Evolutionary conservation across 2,888 invertebrate genomes (phyloP).

Genomic region (Trimorus sp.): DNA sequence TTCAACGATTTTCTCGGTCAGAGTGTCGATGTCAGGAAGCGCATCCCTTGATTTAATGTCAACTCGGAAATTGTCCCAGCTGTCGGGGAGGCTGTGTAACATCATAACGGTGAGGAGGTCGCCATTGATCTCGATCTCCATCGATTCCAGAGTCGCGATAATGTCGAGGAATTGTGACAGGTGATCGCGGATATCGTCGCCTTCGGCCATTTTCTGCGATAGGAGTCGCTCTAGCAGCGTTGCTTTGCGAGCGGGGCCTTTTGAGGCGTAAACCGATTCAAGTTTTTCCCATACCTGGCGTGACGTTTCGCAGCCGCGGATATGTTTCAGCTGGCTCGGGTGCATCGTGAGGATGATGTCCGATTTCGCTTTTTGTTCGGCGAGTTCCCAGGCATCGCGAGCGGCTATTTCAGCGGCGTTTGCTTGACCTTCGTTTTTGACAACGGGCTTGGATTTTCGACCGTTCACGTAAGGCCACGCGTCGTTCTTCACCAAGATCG

Average conservation of each 20-base stretch:
- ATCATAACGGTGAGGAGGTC: constrained; percentile 1
- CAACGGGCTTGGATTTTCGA: constrained; percentile 17
- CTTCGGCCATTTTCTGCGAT: constrained; percentile 20
- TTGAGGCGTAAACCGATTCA: constrained; percentile 22
- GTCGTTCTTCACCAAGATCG: constrained; percentile 62
- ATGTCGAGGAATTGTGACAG: constrained; percentile 36
- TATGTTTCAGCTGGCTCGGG: constrained; percentile 32
- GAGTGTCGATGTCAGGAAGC: constrained; percentile 1
- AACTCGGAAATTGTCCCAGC: constrained; percentile 1
- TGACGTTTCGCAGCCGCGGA: constrained; percentile 19
- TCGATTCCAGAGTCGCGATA: constrained; percentile 31
- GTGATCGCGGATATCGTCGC: constrained; percentile 21
- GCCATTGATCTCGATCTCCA: constrained; percentile 10
- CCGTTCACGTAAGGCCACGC: constrained; percentile 58
- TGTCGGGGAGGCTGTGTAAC: constrained; percentile 13
- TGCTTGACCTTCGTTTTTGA: background rate
- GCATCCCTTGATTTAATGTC: background rate
- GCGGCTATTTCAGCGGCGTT: background rate
- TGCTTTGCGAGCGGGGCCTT: constrained; percentile 33
- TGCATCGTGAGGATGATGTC: constrained; percentile 33
- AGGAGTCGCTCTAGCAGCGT: constrained; percentile 18
- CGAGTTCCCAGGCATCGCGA: background rate
- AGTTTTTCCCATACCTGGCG: constrained; percentile 29
- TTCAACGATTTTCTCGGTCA: constrained; percentile 6
- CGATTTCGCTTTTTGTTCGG: constrained; percentile 18